Evolutionary conservation across 2,113 vertebrate species (phyloP).

Genomic region (Haemorhous mexicanus): DNA sequence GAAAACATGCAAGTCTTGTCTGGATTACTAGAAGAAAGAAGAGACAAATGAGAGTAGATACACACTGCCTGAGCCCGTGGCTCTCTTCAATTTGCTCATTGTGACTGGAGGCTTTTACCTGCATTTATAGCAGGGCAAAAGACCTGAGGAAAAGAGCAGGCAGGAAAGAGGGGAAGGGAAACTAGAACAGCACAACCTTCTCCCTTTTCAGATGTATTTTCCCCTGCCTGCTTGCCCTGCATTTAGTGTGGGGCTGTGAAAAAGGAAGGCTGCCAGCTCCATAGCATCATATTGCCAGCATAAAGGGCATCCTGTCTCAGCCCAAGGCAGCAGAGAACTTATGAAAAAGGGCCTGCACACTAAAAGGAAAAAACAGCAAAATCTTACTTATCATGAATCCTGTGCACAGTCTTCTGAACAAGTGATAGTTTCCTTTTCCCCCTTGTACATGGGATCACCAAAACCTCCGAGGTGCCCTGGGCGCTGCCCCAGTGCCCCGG

Average conservation of each 20-base stretch:
- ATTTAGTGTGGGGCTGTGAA: neutral
- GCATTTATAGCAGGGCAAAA: neutral
- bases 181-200: neutral
- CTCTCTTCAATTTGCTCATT: neutral
- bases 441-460: neutral
- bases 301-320: neutral
- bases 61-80: rapidly evolving
- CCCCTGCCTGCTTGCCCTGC: neutral
- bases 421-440: neutral
- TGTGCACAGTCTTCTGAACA: neutral
- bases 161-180: neutral
- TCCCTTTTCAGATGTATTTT: neutral
- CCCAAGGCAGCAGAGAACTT: neutral
- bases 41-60: neutral
- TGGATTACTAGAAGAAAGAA: neutral
- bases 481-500: neutral
- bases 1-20: neutral
- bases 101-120: neutral
- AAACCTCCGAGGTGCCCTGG: neutral
- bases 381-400: neutral
- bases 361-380: neutral
- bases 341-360: neutral
- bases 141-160: neutral
- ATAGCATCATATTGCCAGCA: neutral
- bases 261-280: neutral